Base-by-base conservation (phyloP, 2,797 vertebrate species). In the Sebastes hubbsi region DNA sequence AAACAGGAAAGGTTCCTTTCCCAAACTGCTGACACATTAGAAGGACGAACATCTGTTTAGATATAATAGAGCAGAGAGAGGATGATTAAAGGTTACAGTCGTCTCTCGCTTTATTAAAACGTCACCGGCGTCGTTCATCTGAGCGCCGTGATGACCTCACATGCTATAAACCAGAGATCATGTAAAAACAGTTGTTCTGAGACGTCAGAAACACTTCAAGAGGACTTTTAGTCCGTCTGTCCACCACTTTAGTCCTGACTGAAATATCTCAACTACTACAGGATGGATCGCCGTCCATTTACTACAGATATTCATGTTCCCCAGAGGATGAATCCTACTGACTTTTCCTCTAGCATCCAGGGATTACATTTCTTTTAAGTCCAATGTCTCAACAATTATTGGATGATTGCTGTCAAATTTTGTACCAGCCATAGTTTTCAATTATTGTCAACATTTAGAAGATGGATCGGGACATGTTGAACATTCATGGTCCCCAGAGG, bases 31-130 rank as follows among this genome's bases (percentile, higher is more conserved):
- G 42, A 46, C 42, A 46, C 42, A 46, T 86, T 81, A 84, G 22
- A 67, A 83, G 67, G 72, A 87, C 67, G n/a, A 80, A 88, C 38
- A 52, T 72, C 52, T 56, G 71, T 25, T 27, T 42, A 46, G 81
- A 80, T 54, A 65, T 54, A 75, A 86, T 3, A 27, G n/a, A 54
- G 60, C 55, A 58, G 55, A 68, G 65, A 12, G 69, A 77, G 66
- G 74, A 75, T 69, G 66, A 54, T 72, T 18, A 62, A 42, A 30
- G 68, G 49, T 73, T 74, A 11, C 24, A 61, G 68, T 77, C 58
- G 38, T 65, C 22, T 56, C 12, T 42, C 25, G 4, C 67, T 27
- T 78, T 75, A 61, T 78, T 34, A 65, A 82, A 42, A 67, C 69
- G 4, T 64, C 20, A 46, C 2, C 34, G 36, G 20, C 1, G 9